Evolutionary conservation across 2,113 vertebrate genomes (phyloP), one percentile per base, ranked within the genome.

Genomic region (Nycticebus coucang): DNA sequence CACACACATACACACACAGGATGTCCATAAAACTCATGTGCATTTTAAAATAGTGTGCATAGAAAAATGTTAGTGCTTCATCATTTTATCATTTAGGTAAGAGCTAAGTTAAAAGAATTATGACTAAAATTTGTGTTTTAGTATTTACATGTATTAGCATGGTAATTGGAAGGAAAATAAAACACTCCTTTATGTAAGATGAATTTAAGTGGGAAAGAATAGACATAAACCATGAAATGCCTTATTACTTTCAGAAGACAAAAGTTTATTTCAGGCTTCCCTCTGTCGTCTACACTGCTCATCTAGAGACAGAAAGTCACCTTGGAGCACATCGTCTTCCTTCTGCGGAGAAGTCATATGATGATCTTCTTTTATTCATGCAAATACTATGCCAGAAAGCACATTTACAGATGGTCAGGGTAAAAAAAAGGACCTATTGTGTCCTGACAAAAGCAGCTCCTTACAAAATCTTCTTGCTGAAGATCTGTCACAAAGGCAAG

Each of bases 341-440:
- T 82, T 93, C 57, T 95, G 21, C 33, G 84, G n/a, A 71, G 37
- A 86, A 86, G 89, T 84, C 68, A 64, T 84, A 69, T 19, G 41
- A 93, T 80, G 96, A 72, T 59, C 37, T 33, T 78, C 37, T 89
- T 92, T 94, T 91, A 91, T 64, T 72, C 41, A 95, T 93, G 82
- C 30, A 91, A 86, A 85, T 81, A 57, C 62, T 90, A 53, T 59
- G 50, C 86, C 82, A 96, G 74, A 91, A 80, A 71, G 53, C 59
- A 88, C 64, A 91, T 90, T 95, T 94, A 60, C 24, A 94, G 33
- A 75, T 4, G n/a, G 2, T 55, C 22, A 89, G 28, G 53, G 13
- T 28, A 80, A 78, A 50, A 30, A 30, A 71, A 87, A 86, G 21
- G 35, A 50, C 21, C 33, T 81, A 87, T 69, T 96, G 14, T 95